phyloP scores from a whole-genome alignment of 2,113 vertebrate genomes.

The Cricetomys ansorgei region DNA sequence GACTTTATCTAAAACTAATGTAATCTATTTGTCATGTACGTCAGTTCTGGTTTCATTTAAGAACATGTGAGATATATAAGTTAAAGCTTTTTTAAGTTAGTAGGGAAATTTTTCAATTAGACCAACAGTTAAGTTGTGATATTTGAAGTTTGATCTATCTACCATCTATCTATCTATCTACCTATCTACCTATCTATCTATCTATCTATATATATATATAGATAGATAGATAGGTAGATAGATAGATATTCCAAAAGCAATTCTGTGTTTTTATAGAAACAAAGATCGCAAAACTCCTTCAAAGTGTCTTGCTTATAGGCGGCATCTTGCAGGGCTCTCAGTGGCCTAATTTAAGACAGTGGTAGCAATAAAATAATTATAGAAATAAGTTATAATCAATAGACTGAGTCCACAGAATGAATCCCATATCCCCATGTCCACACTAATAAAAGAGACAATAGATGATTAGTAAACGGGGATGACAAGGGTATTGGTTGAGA shows the following conservation, averaged over 20 bases:
- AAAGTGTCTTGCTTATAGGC: neutral
- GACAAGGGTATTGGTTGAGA: neutral
- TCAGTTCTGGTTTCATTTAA: neutral
- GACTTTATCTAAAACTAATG: neutral
- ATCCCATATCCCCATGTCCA: neutral
- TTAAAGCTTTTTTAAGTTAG: slow-evolving; percentile 84
- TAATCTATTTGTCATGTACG: neutral
- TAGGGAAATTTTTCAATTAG: slow-evolving; percentile 82
- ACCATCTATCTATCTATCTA: no score
- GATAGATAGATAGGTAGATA: no score
- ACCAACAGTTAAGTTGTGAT: slow-evolving; percentile 85
- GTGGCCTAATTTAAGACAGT: neutral
- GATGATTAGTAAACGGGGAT: neutral
- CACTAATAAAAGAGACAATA: neutral
- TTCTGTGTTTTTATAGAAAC: no score
- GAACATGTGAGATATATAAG: neutral
- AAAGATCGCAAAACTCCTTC: neutral
- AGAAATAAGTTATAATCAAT: neutral
- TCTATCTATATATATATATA: no score
- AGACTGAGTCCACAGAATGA: neutral
- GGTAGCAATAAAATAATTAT: neutral
- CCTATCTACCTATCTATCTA: no score
- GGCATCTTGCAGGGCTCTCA: neutral
- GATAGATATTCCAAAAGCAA: no score
- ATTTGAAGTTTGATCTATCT: slow-evolving; percentile 88